Evolutionary conservation across 2,113 vertebrate genomes (phyloP), one percentile per base, ranked within the genome.

Genomic region (Rana temporaria): DNA sequence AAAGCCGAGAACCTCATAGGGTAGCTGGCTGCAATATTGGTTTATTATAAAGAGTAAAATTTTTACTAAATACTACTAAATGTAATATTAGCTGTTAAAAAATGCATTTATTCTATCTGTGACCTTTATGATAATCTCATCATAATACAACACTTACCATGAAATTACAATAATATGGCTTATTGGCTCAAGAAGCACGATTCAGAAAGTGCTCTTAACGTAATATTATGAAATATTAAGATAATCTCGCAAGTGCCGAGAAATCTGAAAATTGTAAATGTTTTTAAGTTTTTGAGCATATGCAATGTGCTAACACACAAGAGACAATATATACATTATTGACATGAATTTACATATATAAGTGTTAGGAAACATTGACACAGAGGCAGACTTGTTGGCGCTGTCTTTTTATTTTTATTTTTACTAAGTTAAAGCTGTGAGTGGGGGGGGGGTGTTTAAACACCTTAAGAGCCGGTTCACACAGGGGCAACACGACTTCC

Each of bases 131-230:
- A 70, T 70, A 80, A 70, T 80, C 56, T 60, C 55, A 26, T 60
- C 78, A 70, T 80, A 73, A 73, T 73, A 59, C 66, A 69, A 59
- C 78, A 70, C 66, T 80, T 70, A 80, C 56, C 14, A 48, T 26
- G 34, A 70, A 80, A 80, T 80, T 70, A 70, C 78, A 80, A 70
- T 80, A 80, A 80, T 62, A 26, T 70, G 66, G 48, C 66, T 70
- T 80, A 80, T 80, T 70, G 78, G 78, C 55, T 70, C n/a, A 80
- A 52, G 66, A 48, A 80, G 65, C 55, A 70, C 38, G 34, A 60
- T 57, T 48, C 20, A 24, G 78, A 80, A 48, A 70, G 78, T 57
- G 66, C 66, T 62, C 66, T 70, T 70, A 62, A 80, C 14, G 56
- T 70, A 70, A 62, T 70, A 48, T 80, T 62, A 67, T 64, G 48